phyloP scores from a whole-genome alignment of 1,140 invertebrate genomes.

The Anoplolepis gracilipes region DNA sequence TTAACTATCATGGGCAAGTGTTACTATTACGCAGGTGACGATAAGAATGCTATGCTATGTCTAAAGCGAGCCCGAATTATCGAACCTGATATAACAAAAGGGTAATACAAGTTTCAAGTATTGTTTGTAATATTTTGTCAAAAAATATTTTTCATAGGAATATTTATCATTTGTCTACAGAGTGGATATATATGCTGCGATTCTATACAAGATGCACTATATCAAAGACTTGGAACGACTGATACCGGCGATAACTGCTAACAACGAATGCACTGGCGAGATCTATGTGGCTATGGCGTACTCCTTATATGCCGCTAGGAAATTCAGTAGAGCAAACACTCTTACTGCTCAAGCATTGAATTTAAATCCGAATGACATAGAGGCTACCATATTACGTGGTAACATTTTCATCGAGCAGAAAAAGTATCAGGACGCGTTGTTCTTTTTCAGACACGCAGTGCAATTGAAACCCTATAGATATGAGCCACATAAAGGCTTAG shows the following conservation, averaged over 20 bases:
- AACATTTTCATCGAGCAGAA: conserved; percentile 90
- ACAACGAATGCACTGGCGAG: conserved; percentile 86
- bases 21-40: conserved; percentile 88
- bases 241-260: conserved; percentile 80
- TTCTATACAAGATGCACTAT: conserved; percentile 84
- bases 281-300: conserved; percentile 89
- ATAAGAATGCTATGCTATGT: conserved; percentile 84
- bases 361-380: conserved; percentile 87
- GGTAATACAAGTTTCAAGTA: conserved; percentile 67
- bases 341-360: conserved; percentile 87
- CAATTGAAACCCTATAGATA: conserved; percentile 87
- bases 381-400: conserved; percentile 90
- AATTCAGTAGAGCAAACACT: conserved; percentile 87
- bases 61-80: conserved; percentile 85
- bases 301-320: conserved; percentile 86
- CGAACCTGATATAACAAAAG: conserved; percentile 87
- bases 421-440: conserved; percentile 90
- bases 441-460: conserved; percentile 91
- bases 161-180: conserved; percentile 66
- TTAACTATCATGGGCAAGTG: conserved; percentile 89
- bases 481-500: conserved; percentile 91
- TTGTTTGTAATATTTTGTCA: background rate
- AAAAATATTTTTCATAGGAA: background rate
- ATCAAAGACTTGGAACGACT: conserved; percentile 85
- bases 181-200: conserved; percentile 85